Evolutionary conservation across 2,888 invertebrate species (phyloP).

Genomic region (Leucoptera coffeella): DNA sequence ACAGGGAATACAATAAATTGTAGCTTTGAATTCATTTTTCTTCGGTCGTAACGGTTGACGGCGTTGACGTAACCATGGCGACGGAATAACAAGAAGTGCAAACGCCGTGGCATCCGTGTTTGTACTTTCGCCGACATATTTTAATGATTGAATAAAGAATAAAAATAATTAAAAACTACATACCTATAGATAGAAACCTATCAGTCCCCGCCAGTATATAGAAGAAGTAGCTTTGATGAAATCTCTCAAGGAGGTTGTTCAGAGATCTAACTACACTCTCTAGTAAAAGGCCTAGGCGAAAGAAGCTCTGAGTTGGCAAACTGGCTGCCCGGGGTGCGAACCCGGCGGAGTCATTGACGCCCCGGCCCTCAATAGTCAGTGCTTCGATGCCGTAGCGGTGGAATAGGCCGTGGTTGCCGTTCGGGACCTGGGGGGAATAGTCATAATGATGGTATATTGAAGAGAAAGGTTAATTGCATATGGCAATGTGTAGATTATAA

Average conservation of each 20-base stretch:
- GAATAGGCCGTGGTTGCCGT: conserved; percentile 94
- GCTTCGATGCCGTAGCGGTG: conserved; percentile 87
- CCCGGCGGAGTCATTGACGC: conserved; percentile 18
- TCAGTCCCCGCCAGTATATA: conserved; percentile 87
- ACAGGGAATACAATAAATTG: too few relatives aligned
- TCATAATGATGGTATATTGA: background rate
- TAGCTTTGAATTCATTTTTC: too few relatives aligned
- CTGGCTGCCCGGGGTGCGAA: conserved; percentile 17
- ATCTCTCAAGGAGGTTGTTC: conserved; percentile 92
- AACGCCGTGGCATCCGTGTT: too few relatives aligned
- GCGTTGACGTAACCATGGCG: too few relatives aligned
- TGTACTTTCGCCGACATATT: too few relatives aligned
- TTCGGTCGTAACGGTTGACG: too few relatives aligned
- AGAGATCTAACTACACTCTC: conserved; percentile 92
- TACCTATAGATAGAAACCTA: conserved; percentile 83
- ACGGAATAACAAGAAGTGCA: too few relatives aligned
- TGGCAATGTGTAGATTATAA: background rate
- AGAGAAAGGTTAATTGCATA: background rate
- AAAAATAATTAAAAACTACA: too few relatives aligned
- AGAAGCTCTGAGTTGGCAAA: conserved; percentile 22
- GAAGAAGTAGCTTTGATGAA: conserved; percentile 98
- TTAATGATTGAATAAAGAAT: too few relatives aligned
- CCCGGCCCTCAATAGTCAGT: conserved; percentile 69
- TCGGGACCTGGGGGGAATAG: conserved; percentile 54
- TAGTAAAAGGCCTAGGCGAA: conserved; percentile 61